These are phyloP conservation scores for Petromus typicus DNA, from an alignment of 2,113 vertebrate species.

Conservation along the genomic window DNA sequence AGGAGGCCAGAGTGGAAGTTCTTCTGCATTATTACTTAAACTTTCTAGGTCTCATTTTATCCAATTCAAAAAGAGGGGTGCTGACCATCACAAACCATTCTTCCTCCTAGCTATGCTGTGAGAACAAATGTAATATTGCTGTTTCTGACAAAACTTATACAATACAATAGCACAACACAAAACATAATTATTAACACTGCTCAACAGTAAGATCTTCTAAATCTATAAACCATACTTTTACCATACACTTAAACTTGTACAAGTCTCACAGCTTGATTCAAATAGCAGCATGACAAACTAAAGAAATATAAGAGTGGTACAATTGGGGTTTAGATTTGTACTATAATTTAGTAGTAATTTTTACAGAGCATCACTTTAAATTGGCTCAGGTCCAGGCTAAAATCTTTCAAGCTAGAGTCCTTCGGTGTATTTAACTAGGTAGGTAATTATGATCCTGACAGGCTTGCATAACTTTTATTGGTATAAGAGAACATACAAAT, in stretches of 20 bases:
- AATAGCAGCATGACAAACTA: not conserved
- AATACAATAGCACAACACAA: not conserved
- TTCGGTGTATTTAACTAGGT: constrained; percentile 30
- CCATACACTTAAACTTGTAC: not conserved
- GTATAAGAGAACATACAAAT: constrained; percentile 38
- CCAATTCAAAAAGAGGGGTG: not conserved
- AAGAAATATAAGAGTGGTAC: not conserved
- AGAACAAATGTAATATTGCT: constrained; percentile 8
- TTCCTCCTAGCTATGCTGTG: not conserved
- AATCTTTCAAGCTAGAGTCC: not conserved
- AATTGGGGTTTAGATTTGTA: constrained; percentile 7
- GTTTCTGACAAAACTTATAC: constrained; percentile 20
- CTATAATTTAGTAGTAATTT: constrained; percentile 20
- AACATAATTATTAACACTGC: not conserved
- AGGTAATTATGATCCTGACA: not conserved
- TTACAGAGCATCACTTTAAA: not conserved
- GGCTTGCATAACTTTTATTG: constrained; percentile 8
- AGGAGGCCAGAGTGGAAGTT: not conserved
- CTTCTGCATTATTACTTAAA: not conserved
- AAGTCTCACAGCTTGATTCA: constrained; percentile 11
- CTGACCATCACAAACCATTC: not conserved
- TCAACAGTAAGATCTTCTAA: not conserved
- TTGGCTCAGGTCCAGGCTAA: not conserved
- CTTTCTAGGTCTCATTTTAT: not conserved
- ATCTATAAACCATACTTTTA: constrained; percentile 6